These are phyloP conservation scores for Drosophila aff. DNA, from an alignment of 1,140 invertebrate genomes.

Conservation along the genomic window DNA sequence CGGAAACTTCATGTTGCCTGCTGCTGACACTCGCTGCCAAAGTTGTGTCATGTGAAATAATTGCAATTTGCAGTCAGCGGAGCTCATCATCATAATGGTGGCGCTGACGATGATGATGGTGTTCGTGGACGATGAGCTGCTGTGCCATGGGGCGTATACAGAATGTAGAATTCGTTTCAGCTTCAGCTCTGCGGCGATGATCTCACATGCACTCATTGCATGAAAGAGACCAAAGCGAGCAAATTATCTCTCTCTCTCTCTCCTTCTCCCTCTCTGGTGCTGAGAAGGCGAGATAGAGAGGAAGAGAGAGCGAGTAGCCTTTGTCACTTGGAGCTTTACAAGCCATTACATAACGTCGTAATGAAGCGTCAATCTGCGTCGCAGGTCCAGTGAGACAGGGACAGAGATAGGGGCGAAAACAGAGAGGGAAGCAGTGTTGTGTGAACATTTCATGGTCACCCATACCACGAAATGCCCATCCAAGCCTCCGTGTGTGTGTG, in stretches of 20 bases:
- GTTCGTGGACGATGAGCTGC: slow-evolving; percentile 50
- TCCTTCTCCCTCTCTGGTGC: not conserved
- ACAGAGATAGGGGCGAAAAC: slow-evolving; percentile 12
- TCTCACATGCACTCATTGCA: slow-evolving; percentile 80
- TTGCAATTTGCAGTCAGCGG: slow-evolving; percentile 69
- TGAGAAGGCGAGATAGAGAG: not conserved
- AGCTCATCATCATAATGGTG: slow-evolving; percentile 24
- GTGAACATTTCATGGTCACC: slow-evolving; percentile 81
- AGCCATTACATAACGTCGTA: slow-evolving; percentile 65
- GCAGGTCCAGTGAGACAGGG: slow-evolving; percentile 59
- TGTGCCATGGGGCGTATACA: slow-evolving; percentile 73
- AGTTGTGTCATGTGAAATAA: slow-evolving; percentile 78
- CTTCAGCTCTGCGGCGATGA: slow-evolving; percentile 62
- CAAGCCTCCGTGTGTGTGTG: not conserved
- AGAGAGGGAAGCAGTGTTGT: slow-evolving; percentile 49
- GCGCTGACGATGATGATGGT: slow-evolving; percentile 32
- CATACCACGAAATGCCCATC: slow-evolving; percentile 35
- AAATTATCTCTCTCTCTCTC: slow-evolving; percentile 40
- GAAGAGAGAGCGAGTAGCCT: slow-evolving; percentile 20
- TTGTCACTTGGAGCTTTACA: slow-evolving; percentile 57
- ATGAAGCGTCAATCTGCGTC: slow-evolving; percentile 81
- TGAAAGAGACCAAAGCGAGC: slow-evolving; percentile 60
- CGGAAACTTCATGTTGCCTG: slow-evolving; percentile 41
- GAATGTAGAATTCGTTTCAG: slow-evolving; percentile 65
- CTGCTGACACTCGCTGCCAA: slow-evolving; percentile 47